These are phyloP conservation scores for Acrobasis suavella DNA, from an alignment of 2,888 invertebrate species.

Conservation along the genomic window DNA sequence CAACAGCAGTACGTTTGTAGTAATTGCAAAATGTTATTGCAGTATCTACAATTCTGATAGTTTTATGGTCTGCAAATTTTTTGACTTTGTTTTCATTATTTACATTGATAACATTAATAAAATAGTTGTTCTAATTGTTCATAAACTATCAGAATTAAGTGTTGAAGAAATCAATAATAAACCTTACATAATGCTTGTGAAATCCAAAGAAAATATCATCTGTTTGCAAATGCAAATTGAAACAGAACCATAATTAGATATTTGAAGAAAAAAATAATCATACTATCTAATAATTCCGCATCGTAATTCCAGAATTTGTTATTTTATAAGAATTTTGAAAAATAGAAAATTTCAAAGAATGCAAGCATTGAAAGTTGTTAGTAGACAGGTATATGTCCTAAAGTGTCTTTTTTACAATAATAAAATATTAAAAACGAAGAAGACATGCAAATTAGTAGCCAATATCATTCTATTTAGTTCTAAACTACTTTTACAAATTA, in stretches of 20 bases:
- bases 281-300: slow-evolving; percentile 39
- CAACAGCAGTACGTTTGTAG: slow-evolving; percentile 50
- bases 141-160: slow-evolving; percentile 43
- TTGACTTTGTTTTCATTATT: slow-evolving; percentile 16
- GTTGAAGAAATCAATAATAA: slow-evolving; percentile 51
- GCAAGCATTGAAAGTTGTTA: slow-evolving; percentile 60
- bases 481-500: slow-evolving; percentile 41
- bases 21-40: slow-evolving; percentile 55
- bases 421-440: slow-evolving; percentile 28
- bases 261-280: slow-evolving; percentile 43
- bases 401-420: slow-evolving; percentile 23
- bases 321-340: slow-evolving; percentile 46
- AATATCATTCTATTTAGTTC: slow-evolving; percentile 37
- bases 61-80: slow-evolving; percentile 35
- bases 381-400: slow-evolving; percentile 40
- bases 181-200: slow-evolving; percentile 69
- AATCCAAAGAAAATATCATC: slow-evolving; percentile 68
- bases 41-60: slow-evolving; percentile 57
- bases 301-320: slow-evolving; percentile 45
- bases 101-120: slow-evolving; percentile 29
- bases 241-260: slow-evolving; percentile 64
- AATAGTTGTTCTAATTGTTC: slow-evolving; percentile 49
- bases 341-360: slow-evolving; percentile 59
- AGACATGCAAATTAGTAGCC: slow-evolving; percentile 32
- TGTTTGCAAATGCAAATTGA: slow-evolving; percentile 69